phyloP scores from a whole-genome alignment of 1,140 invertebrate genomes.

The Drosophila cardini region DNA sequence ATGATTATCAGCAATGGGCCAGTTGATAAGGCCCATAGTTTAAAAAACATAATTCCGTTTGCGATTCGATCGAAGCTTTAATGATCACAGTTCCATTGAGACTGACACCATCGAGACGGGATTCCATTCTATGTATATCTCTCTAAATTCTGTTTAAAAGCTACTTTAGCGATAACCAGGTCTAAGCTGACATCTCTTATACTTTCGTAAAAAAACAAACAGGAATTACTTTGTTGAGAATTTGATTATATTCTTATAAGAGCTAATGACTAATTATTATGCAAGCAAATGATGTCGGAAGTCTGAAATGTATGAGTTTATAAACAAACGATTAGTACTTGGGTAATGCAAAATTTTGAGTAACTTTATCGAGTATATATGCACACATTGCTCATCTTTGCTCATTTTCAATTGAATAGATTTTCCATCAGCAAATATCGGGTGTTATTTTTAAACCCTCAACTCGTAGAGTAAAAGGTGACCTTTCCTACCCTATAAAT shows the following conservation, averaged over 20 bases:
- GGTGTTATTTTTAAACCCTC: too few species aligned
- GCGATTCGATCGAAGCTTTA: background rate
- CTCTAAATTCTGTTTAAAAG: background rate
- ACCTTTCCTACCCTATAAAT: too few species aligned
- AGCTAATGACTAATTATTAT: constrained; percentile 9
- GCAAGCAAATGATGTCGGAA: constrained; percentile 19
- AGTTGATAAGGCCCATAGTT: constrained; percentile 51
- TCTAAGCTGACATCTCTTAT: constrained; percentile 18
- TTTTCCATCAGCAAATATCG: too few species aligned
- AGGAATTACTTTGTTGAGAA: background rate
- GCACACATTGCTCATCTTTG: background rate
- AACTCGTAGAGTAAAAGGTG: too few species aligned
- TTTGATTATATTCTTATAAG: constrained; percentile 3
- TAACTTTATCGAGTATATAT: constrained; percentile 12
- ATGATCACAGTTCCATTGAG: constrained; percentile 31
- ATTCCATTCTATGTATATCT: background rate
- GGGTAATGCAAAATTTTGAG: background rate
- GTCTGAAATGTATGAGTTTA: background rate
- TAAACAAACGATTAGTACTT: background rate
- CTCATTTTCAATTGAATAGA: too few species aligned
- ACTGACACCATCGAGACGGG: constrained; percentile 39
- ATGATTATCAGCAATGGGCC: constrained; percentile 48
- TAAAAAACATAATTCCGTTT: constrained; percentile 39
- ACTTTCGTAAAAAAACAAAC: background rate
- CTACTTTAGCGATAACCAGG: constrained; percentile 10